Percentiles rank a stretch among this genome's conserved stretches.
phyloP scores from a whole-genome alignment of 1,140 invertebrate genomes.

The Zeugodacus cucurbitae region DNA sequence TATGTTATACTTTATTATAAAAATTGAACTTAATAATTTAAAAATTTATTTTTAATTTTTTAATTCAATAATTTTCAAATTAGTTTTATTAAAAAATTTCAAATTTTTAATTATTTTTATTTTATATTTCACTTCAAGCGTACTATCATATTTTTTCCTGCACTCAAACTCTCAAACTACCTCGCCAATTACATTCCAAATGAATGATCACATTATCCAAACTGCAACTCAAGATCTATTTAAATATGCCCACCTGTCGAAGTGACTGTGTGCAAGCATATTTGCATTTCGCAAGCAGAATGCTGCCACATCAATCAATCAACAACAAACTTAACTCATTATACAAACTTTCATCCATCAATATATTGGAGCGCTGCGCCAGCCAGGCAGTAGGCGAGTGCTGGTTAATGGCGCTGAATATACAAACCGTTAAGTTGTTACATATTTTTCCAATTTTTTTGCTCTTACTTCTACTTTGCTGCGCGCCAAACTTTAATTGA shows the following conservation, averaged over 20 bases:
- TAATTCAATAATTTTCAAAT: too few relatives aligned
- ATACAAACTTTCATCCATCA: not conserved
- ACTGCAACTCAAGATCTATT: not conserved
- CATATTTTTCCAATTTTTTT: not conserved
- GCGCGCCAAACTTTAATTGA: conserved; percentile 1
- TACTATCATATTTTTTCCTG: too few relatives aligned
- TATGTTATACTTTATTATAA: too few relatives aligned
- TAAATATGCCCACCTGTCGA: not conserved
- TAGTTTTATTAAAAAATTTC: too few relatives aligned
- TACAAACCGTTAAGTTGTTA: not conserved
- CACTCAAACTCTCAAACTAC: not conserved
- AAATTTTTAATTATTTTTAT: too few relatives aligned
- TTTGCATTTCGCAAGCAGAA: too few relatives aligned
- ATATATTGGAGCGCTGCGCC: not conserved
- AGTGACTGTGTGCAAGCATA: not conserved
- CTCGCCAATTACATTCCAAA: not conserved
- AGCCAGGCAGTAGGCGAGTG: too few relatives aligned
- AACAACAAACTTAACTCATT: conserved; percentile 14
- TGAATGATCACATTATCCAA: not conserved
- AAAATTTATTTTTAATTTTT: too few relatives aligned
- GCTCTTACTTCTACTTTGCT: not conserved
- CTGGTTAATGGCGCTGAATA: not conserved
- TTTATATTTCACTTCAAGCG: too few relatives aligned
- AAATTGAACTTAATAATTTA: too few relatives aligned
- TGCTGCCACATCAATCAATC: not conserved